Conservation (phyloP, 2,888 invertebrate genomes). For the Chrysolina oricalcia region DNA sequence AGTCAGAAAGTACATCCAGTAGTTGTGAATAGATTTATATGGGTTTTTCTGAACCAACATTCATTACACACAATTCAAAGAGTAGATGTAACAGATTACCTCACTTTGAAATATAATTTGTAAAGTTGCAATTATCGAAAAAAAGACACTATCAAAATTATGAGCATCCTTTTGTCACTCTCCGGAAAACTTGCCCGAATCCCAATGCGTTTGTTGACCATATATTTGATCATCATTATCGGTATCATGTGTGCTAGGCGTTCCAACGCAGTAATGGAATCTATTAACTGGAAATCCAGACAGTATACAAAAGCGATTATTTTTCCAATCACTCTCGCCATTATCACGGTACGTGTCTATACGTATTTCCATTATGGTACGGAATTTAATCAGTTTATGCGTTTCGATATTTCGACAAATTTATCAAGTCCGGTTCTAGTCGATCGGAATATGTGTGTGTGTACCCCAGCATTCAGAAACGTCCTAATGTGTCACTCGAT, state of each 20-base stretch:
- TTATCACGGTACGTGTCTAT: conserved; percentile 9
- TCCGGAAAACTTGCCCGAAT: too few relatives aligned
- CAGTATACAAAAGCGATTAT: conserved; percentile 13
- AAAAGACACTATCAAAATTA: too few relatives aligned
- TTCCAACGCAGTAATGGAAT: background rate
- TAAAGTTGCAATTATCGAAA: too few relatives aligned
- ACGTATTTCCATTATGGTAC: conserved; percentile 6
- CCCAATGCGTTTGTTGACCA: too few relatives aligned
- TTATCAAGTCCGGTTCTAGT: conserved; percentile 35
- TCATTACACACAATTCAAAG: too few relatives aligned
- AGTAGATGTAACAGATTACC: too few relatives aligned
- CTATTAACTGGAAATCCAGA: background rate
- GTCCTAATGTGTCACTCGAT: conserved; percentile 62
- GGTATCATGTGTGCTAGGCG: background rate
- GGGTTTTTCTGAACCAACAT: too few relatives aligned
- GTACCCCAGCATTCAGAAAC: conserved; percentile 55
- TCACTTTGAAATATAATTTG: too few relatives aligned
- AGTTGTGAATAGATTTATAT: too few relatives aligned
- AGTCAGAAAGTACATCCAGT: too few relatives aligned
- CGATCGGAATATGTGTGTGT: conserved; percentile 16
- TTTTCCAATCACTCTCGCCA: conserved; percentile 16
- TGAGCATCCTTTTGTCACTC: too few relatives aligned
- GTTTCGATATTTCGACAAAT: conserved; percentile 19
- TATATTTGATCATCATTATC: background rate
- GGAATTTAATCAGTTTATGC: conserved; percentile 13